Conservation (phyloP, 2,888 invertebrate genomes). For the Dynastes grantii region DNA sequence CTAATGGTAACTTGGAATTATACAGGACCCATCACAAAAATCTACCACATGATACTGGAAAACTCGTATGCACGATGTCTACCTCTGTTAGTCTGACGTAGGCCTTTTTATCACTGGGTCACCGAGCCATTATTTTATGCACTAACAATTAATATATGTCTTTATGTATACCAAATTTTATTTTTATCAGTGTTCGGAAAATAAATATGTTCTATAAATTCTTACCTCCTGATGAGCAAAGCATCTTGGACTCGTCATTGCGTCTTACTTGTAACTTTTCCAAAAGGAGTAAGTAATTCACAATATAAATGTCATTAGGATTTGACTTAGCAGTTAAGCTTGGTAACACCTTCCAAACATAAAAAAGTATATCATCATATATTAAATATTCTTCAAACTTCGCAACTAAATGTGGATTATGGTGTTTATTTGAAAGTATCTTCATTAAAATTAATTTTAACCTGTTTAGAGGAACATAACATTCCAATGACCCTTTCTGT, state of each 20-base stretch:
- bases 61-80: too few relatives aligned
- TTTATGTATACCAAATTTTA: too few relatives aligned
- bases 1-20: too few relatives aligned
- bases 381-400: conserved; percentile 84
- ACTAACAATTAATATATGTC: too few relatives aligned
- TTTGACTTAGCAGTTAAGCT: conserved; percentile 75
- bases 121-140: too few relatives aligned
- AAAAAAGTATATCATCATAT: conserved; percentile 84
- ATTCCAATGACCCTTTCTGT: conserved; percentile 70
- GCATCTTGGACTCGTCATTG: conserved; percentile 62
- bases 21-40: too few relatives aligned
- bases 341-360: conserved; percentile 78
- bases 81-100: too few relatives aligned
- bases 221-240: conserved; percentile 59
- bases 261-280: conserved; percentile 65
- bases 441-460: conserved; percentile 79
- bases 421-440: conserved; percentile 76
- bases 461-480: conserved; percentile 79
- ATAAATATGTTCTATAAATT: neutral
- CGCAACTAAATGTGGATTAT: conserved; percentile 76
- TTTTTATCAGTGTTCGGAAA: neutral
- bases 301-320: conserved; percentile 68
- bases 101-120: too few relatives aligned
- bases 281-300: conserved; percentile 66
- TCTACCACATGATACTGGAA: too few relatives aligned